phyloP scores from a whole-genome alignment of 2,888 invertebrate genomes.

The Hyppa rectilinea region DNA sequence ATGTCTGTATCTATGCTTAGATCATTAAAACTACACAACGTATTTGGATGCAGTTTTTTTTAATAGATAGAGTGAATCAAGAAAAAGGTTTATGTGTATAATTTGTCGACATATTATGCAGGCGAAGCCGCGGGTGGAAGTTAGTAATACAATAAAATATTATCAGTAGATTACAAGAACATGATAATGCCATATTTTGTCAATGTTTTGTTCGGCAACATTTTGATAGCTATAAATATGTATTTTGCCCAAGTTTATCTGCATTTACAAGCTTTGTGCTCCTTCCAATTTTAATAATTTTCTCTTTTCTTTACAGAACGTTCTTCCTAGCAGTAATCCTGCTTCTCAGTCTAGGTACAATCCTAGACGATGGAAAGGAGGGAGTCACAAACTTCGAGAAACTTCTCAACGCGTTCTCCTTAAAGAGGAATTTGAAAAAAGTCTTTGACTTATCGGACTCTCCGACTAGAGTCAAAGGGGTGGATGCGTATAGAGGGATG shows the following conservation, averaged over 20 bases:
- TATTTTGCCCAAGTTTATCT: not conserved
- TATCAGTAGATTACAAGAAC: not conserved
- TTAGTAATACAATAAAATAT: not conserved
- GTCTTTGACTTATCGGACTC: slow-evolving; percentile 84
- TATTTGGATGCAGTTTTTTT: too few species aligned
- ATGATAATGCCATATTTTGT: not conserved
- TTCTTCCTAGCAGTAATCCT: slow-evolving; percentile 85
- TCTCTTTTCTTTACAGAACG: slow-evolving; percentile 77
- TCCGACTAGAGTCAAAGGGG: slow-evolving; percentile 83
- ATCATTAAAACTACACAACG: too few species aligned
- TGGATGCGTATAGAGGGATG: slow-evolving; percentile 90
- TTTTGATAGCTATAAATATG: not conserved
- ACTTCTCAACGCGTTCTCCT: slow-evolving; percentile 87
- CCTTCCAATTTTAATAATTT: not conserved
- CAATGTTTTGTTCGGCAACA: not conserved
- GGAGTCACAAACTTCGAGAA: slow-evolving; percentile 87
- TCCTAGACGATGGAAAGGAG: slow-evolving; percentile 85
- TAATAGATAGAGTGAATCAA: too few species aligned
- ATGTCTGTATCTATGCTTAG: too few species aligned
- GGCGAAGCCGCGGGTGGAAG: too few species aligned
- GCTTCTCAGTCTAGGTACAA: slow-evolving; percentile 83
- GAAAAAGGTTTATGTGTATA: too few species aligned
- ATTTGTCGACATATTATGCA: too few species aligned
- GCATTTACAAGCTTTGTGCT: not conserved
- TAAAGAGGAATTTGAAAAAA: slow-evolving; percentile 86